These are phyloP conservation scores for Montipora capricornis DNA, from an alignment of 64 coral and sea anemone species.

Conservation along the genomic window DNA sequence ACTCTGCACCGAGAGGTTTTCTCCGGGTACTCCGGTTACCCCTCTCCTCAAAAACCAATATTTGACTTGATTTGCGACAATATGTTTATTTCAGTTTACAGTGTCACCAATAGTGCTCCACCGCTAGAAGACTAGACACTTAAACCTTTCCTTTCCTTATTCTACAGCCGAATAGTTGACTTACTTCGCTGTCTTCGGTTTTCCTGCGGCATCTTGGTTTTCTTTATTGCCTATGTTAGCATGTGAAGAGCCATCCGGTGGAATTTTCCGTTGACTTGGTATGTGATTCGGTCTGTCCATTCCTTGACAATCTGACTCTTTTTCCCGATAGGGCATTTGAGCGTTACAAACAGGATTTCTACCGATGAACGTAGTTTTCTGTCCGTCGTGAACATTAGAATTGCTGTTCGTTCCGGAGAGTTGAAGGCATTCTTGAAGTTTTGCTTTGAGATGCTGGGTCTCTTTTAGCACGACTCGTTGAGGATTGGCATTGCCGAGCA, in stretches of 20 bases:
- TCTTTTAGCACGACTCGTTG: slow-evolving; percentile 29
- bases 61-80: too few relatives aligned
- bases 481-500: slow-evolving; percentile 17
- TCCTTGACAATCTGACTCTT: slow-evolving; percentile 2
- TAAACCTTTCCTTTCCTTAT: background rate
- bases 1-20: too few relatives aligned
- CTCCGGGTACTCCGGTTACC: too few relatives aligned
- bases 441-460: slow-evolving; percentile 28
- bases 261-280: slow-evolving; percentile 5
- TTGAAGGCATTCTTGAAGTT: slow-evolving; percentile 24
- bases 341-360: background rate
- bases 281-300: background rate
- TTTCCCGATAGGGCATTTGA: background rate
- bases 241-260: background rate
- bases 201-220: background rate
- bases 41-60: too few relatives aligned
- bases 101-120: too few relatives aligned
- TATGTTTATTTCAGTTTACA: too few relatives aligned
- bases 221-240: background rate
- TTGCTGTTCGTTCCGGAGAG: slow-evolving; percentile 12
- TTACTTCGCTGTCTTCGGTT: slow-evolving; percentile 12
- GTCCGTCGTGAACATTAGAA: slow-evolving; percentile 12
- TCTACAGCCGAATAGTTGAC: background rate
- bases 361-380: background rate
- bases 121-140: background rate